A percentile compares a stretch with the other conserved stretches of the same genome.
Evolutionary conservation across 2,113 vertebrate species (phyloP).

Genomic region (Aptenodytes patagonicus): DNA sequence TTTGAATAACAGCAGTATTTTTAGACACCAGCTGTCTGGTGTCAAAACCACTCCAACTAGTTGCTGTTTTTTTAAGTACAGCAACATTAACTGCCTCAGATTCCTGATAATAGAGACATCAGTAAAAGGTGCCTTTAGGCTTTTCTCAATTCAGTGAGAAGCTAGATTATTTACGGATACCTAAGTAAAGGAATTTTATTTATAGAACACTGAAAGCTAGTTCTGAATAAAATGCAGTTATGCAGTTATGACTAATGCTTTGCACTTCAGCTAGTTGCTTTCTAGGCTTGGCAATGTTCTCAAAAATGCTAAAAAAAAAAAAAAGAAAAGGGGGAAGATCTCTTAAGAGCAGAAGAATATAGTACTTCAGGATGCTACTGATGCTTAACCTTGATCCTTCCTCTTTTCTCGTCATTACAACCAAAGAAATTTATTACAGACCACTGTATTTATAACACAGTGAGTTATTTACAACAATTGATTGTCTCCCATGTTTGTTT

Average conservation of each 20-base stretch:
- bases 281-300: background rate
- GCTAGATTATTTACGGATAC: slow-evolving; percentile 3
- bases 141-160: slow-evolving; percentile 1
- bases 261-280: background rate
- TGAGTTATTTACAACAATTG: background rate
- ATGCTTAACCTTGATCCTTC: background rate
- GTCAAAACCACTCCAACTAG: background rate
- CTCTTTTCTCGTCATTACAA: background rate
- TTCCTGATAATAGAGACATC: background rate
- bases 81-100: background rate
- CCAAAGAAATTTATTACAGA: background rate
- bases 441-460: background rate
- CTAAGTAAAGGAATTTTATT: background rate
- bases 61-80: background rate
- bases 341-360: background rate
- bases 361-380: background rate
- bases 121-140: background rate
- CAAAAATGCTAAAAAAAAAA: background rate
- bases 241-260: background rate
- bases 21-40: background rate
- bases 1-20: background rate
- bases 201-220: background rate
- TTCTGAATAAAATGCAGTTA: slow-evolving; percentile 9
- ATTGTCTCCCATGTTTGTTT: background rate
- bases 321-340: background rate